Percentiles rank a stretch among this genome's conserved stretches.
phyloP scores from a whole-genome alignment of 2,113 vertebrate species.

The Felis catus region F.catus_Fca126_mat1.0 CM031419.1:180088501-180089000 shows the following conservation, averaged over 20 bases:
- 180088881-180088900: background rate
- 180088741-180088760: background rate
- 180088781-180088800: background rate
- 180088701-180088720: background rate
- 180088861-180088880: background rate
- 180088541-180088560: too few relatives aligned
- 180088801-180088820: background rate
- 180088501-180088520: too few relatives aligned
- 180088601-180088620: background rate
- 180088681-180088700: background rate
- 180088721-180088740: background rate
- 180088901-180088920: background rate
- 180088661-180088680: background rate
- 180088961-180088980: background rate
- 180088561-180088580: background rate
- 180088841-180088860: background rate
- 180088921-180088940: background rate
- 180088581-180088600: background rate
- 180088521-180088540: too few relatives aligned
- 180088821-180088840: background rate
- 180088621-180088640: background rate
- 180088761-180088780: background rate
- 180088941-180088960: background rate
- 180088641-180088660: background rate
- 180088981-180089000: background rate